Percentiles rank a stretch among this genome's conserved stretches.
Evolutionary conservation across 1,140 invertebrate genomes (phyloP).

Genomic region (Eriocheir sinensis): DNA sequence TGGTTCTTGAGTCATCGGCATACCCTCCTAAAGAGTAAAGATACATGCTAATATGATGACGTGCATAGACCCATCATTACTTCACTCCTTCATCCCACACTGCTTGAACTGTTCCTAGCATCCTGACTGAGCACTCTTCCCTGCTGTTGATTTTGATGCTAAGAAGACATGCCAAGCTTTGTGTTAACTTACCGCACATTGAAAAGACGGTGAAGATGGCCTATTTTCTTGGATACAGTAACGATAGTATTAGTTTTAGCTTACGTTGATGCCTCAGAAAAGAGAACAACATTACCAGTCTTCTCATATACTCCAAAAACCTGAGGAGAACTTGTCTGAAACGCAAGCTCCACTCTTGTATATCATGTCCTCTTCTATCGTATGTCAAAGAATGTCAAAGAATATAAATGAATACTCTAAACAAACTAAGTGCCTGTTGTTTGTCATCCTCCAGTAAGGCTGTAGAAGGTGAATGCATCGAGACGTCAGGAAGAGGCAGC

Average conservation of each 20-base stretch:
- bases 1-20: too few relatives aligned
- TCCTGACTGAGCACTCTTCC: too few relatives aligned
- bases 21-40: too few relatives aligned
- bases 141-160: too few relatives aligned
- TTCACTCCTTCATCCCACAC: too few relatives aligned
- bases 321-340: neutral
- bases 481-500: neutral
- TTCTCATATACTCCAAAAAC: neutral
- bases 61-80: too few relatives aligned
- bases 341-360: neutral
- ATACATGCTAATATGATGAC: too few relatives aligned
- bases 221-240: neutral
- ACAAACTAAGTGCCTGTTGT: neutral
- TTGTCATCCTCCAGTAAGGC: neutral
- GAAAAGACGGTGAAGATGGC: too few relatives aligned
- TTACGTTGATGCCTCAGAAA: neutral
- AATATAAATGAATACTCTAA: neutral
- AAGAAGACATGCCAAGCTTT: too few relatives aligned
- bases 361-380: neutral
- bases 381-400: slow-evolving; percentile 3
- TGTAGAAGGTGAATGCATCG: neutral
- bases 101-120: too few relatives aligned
- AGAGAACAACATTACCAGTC: neutral
- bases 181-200: too few relatives aligned
- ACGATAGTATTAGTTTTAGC: neutral